Percentiles rank a stretch among this genome's conserved stretches.
Conservation (phyloP, 2,797 vertebrate species). For the Botia kubotai region DNA sequence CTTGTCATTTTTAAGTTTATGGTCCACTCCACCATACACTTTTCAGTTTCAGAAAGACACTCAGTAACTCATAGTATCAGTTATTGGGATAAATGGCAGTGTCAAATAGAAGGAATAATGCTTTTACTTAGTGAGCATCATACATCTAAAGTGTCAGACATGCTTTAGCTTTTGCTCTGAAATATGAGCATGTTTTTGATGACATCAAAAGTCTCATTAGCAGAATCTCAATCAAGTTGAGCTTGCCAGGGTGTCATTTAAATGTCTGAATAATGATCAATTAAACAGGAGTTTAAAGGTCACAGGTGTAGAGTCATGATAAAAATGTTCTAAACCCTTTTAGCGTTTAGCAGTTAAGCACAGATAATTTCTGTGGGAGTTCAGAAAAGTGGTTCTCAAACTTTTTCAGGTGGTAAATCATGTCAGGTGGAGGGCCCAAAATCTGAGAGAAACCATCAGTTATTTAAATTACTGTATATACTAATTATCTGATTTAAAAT, state of each 20-base stretch:
- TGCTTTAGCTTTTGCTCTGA: conserved; percentile 25
- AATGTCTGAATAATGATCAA: conserved; percentile 42
- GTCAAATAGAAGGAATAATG: conserved; percentile 34
- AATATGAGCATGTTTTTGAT: conserved; percentile 23
- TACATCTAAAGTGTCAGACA: conserved; percentile 16
- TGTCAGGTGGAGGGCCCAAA: too few relatives aligned
- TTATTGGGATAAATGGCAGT: conserved; percentile 43
- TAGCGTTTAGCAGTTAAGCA: conserved; percentile 13
- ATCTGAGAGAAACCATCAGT: too few relatives aligned
- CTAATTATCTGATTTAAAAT: too few relatives aligned
- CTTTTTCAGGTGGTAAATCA: background rate
- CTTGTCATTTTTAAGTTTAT: conserved; percentile 14
- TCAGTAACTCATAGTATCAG: conserved; percentile 8
- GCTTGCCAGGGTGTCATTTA: conserved; percentile 37
- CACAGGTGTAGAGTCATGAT: conserved; percentile 28
- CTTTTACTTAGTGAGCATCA: background rate
- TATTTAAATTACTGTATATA: too few relatives aligned
- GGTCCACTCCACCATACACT: background rate
- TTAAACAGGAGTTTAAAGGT: conserved; percentile 30
- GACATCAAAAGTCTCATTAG: conserved; percentile 19
- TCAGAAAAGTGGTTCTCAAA: background rate
- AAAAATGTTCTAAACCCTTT: conserved; percentile 24
- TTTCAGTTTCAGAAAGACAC: conserved; percentile 29
- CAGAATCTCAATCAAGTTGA: conserved; percentile 35
- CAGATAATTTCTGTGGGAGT: background rate